Conservation (phyloP, 2,113 vertebrate genomes). For the Neodon shergylaensis region DNA sequence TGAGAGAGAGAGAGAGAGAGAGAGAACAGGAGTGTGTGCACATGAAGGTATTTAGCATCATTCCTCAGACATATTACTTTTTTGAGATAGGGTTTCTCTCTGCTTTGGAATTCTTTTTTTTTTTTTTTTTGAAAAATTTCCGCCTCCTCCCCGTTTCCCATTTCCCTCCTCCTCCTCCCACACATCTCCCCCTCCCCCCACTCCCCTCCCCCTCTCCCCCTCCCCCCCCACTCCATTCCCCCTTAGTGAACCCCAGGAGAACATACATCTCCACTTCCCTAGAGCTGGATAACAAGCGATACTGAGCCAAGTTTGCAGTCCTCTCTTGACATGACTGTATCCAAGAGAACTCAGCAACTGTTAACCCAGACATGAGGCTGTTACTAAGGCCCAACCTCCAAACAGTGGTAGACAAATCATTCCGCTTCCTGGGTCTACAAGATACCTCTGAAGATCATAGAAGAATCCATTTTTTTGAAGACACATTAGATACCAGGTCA, state of each 20-base stretch:
- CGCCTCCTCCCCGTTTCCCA: no score
- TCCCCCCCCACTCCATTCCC: no score
- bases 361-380: not conserved
- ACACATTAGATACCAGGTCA: not conserved
- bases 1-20: no score
- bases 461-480: not conserved
- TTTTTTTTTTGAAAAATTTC: no score
- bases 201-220: no score
- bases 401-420: not conserved
- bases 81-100: not conserved
- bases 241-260: not conserved
- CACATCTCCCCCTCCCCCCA: no score
- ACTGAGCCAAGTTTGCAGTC: not conserved
- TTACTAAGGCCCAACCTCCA: not conserved
- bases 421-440: not conserved
- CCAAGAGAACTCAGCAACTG: not conserved
- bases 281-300: not conserved
- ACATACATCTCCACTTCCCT: not conserved
- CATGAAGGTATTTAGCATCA: not conserved
- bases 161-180: no score
- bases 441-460: not conserved
- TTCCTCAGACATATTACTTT: not conserved
- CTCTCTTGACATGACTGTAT: not conserved
- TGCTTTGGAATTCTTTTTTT: not conserved
- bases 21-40: not conserved